Evolutionary conservation across 2,888 invertebrate species (phyloP), one percentile per base, ranked within the genome.

Genomic region (Stomorhina lunata): DNA sequence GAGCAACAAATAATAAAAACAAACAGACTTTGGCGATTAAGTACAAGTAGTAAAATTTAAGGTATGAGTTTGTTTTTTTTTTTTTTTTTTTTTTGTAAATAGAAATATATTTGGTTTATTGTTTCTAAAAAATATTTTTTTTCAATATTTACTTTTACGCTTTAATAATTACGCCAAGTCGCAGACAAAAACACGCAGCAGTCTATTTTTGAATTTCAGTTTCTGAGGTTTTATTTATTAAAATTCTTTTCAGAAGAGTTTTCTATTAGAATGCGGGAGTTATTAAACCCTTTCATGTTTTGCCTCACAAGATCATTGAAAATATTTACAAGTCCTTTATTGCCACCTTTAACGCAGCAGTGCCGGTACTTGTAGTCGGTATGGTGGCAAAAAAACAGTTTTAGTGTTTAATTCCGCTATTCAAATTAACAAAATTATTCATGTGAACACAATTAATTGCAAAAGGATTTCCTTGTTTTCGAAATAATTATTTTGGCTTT

Each of bases 361-460:
- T 37, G 10, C 12, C n/a, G n/a, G n/a, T n/a, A 6, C 20, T 10
- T 20, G 57, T 75, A 12, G 4, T 72, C 37, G 17, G 0, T 53
- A 17, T 17, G 22, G 20, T 29, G 15, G 40, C 7, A 15, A 12
- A 32, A 32, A 17, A 32, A 22, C 5, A 22, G 12, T 57, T 48
- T 48, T 29, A n/a, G 9, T 34, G 4, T 32, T n/a, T 5, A 5
- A 4, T 55, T 10, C 17, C 10, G 0, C 20, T 77, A 40, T 69
- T 50, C 45, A 81, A 85, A 85, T 81, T 80, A 84, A 84, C 75
- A 72, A 84, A 86, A 79, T 85, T 84, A 86, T 84, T 85, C 85
- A 84, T 84, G 85, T 85, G 86, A 82, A 84, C 84, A 84, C 85
- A 85, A 86, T 86, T 85, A 85, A 86, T 86, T 84, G 85, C 85